Evolutionary conservation across 1,140 invertebrate genomes (phyloP).

Genomic region (Drosophila tsacasi): DNA sequence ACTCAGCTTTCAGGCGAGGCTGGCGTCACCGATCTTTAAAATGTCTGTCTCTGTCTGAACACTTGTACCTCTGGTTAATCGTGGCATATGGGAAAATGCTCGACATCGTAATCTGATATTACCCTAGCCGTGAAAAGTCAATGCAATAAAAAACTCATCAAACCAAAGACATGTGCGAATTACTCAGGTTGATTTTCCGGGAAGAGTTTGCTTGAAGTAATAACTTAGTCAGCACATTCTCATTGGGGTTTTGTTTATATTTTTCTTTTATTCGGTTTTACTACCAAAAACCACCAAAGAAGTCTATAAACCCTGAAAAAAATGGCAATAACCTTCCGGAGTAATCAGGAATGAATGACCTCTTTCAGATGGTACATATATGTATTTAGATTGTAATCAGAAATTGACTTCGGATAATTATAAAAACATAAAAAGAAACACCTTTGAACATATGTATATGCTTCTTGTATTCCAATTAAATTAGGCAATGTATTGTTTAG

Average conservation of each 20-base stretch:
- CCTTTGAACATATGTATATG: too few species aligned
- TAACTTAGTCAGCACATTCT: conserved; percentile 1
- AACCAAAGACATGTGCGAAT: conserved; percentile 3
- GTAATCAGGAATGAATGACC: neutral
- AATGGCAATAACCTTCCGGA: conserved; percentile 5
- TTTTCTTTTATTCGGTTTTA: neutral
- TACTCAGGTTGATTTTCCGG: conserved; percentile 16
- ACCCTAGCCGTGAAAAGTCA: conserved; percentile 17
- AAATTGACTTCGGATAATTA: neutral
- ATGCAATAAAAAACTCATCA: neutral
- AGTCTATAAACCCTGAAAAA: neutral
- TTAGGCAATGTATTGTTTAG: too few species aligned
- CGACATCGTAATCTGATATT: conserved; percentile 7
- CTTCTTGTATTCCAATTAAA: too few species aligned
- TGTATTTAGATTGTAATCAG: conserved; percentile 2
- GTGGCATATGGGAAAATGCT: conserved; percentile 23
- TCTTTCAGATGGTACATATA: neutral
- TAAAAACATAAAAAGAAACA: neutral
- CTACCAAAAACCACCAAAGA: neutral
- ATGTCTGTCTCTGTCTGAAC: conserved; percentile 10
- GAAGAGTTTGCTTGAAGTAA: neutral
- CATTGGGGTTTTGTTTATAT: conserved; percentile 2
- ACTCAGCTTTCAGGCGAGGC: neutral
- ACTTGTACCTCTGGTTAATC: conserved; percentile 24
- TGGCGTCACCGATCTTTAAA: conserved; percentile 8